Evolutionary conservation across 2,113 vertebrate genomes (phyloP), one percentile per base, ranked within the genome.

Genomic region (Sarotherodon lohbergeri): DNA sequence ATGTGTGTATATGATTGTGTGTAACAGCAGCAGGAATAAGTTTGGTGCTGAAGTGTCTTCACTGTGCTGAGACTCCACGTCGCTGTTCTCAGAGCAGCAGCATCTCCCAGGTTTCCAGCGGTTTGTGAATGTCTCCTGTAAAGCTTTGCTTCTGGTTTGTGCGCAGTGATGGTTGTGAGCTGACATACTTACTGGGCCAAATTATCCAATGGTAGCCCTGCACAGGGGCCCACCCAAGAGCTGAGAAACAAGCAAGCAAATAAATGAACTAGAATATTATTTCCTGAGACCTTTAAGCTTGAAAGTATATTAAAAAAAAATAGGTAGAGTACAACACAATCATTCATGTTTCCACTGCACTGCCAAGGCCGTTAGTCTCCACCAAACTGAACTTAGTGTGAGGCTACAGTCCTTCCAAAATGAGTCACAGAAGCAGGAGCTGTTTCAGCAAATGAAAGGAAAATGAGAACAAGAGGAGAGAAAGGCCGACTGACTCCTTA

Each of bases 341-440:
- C 1, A 2, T 29, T 46, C 8, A 27, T 27, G 8, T 73, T 73
- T 43, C 66, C n/a, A 43, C 63, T 71, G n/a, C 7, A 41, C n/a
- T 71, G 63, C 36, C 11, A 14, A 3, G 7, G 4, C 0, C 0
- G 0, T 71, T 71, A 43, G n/a, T 71, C 36, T 71, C 12, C 66
- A 71, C 36, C 66, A 13, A 71, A 1, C 22, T 73, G 22, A 27
- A 46, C 68, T 27, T 27, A 1, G 22, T 46, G 39, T 46, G 68
- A 73, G 16, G 22, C 41, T 46, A 27, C 68, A 46, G 22, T 27
- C 13, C 22, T 46, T 46, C 39, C 39, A 73, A 46, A 73, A 73
- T 1, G 22, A 73, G 39, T 46, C 39, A 27, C 22, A 6, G 0
- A 39, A 71, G 39, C 66, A 73, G 66, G 8, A 73, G 5, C 11